These are phyloP conservation scores for Diachrysia chrysitis DNA, from an alignment of 2,888 invertebrate genomes.

Conservation along the genomic window DNA sequence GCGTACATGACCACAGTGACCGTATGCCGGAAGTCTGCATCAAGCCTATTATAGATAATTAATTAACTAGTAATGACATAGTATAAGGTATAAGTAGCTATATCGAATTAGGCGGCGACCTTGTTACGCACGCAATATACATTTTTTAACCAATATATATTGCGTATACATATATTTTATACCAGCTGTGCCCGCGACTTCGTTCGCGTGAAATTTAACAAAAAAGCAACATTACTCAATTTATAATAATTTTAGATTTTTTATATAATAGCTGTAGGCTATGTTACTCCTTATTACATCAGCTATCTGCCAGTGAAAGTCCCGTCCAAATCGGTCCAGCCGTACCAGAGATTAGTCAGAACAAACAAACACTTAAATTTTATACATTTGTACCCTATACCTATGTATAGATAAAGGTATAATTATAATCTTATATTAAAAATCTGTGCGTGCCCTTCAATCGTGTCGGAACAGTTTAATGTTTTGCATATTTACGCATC, in stretches of 20 bases:
- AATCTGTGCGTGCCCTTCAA: neutral
- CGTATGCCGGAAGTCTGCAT: neutral
- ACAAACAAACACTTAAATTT: no score
- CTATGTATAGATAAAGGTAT: neutral
- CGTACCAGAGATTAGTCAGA: no score
- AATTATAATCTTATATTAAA: neutral
- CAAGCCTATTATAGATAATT: neutral
- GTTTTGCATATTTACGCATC: conserved; percentile 2
- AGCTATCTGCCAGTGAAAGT: no score
- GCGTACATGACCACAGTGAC: neutral
- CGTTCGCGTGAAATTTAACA: no score
- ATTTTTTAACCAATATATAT: neutral
- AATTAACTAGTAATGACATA: neutral
- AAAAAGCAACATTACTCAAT: no score
- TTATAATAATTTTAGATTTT: no score
- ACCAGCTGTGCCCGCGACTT: no score
- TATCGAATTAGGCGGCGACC: neutral
- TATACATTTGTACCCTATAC: no score
- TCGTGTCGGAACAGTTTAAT: neutral
- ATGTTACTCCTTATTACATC: no score
- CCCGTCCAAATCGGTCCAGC: no score
- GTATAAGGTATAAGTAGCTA: neutral
- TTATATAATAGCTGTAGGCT: no score
- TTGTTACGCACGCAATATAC: conserved; percentile 3
- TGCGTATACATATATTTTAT: neutral